phyloP scores from a whole-genome alignment of 2,797 vertebrate genomes.

The Eurystomus glaucurus region DNA sequence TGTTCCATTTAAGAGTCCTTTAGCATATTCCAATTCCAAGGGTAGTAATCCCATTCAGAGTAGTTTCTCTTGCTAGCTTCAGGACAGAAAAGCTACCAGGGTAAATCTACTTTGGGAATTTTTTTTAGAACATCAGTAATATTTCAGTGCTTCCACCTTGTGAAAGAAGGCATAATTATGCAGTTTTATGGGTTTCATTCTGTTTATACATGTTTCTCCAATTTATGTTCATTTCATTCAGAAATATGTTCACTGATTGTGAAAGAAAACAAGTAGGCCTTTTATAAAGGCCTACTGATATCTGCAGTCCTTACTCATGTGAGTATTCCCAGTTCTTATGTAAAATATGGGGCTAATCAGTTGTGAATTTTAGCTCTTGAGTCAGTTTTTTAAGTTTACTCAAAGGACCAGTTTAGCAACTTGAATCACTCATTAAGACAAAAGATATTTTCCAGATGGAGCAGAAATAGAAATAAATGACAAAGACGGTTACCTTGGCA shows the following conservation, averaged over 20 bases:
- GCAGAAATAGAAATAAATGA: conserved; percentile 3
- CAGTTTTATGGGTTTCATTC: neutral
- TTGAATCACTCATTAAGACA: neutral
- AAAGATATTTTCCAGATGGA: conserved; percentile 4
- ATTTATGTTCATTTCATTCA: neutral
- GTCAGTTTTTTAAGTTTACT: neutral
- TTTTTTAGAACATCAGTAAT: neutral
- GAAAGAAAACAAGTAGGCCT: neutral
- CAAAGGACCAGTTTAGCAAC: conserved; percentile 6
- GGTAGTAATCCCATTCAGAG: neutral
- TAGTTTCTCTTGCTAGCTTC: neutral
- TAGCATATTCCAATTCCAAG: neutral
- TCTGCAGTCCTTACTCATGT: neutral
- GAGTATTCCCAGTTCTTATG: neutral
- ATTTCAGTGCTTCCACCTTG: neutral
- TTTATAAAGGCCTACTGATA: neutral
- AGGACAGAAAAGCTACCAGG: neutral
- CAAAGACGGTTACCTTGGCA: neutral
- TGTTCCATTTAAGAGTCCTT: neutral
- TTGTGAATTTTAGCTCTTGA: neutral
- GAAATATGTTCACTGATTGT: neutral
- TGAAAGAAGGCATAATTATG: neutral
- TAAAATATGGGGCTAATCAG: neutral
- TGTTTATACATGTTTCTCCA: neutral
- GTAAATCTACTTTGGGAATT: neutral